phyloP scores from a whole-genome alignment of 2,113 vertebrate genomes.

The Heterotis niloticus region DNA sequence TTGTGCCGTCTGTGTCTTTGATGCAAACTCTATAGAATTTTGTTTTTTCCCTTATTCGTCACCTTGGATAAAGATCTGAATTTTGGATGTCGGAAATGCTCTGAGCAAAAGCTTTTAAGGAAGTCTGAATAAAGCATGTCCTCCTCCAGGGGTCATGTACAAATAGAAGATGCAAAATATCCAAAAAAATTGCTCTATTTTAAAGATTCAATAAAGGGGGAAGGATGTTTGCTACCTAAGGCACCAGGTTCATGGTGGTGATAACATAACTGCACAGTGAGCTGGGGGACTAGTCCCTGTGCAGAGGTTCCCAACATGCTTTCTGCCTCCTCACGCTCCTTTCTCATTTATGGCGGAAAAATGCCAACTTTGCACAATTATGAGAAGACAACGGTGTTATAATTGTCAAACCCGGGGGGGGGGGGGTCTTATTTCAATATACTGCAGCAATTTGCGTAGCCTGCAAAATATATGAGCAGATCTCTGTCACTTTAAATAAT shows the following conservation, averaged over 20 bases:
- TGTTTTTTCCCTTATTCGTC: background rate
- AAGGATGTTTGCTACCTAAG: background rate
- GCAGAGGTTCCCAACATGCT: slow-evolving; percentile 9
- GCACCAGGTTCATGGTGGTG: too few relatives aligned
- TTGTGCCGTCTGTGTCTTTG: background rate
- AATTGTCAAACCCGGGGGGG: slow-evolving; percentile 11
- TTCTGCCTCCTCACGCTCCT: background rate
- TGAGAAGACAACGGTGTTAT: slow-evolving; percentile 12
- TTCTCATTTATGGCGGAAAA: slow-evolving; percentile 21
- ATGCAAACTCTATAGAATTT: background rate
- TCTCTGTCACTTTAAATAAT: slow-evolving; percentile 27
- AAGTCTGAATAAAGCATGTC: slow-evolving; percentile 7
- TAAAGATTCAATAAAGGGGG: background rate
- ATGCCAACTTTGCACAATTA: slow-evolving; percentile 18
- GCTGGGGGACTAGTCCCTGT: background rate
- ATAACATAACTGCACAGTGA: background rate
- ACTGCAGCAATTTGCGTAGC: slow-evolving; percentile 13
- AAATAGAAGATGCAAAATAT: background rate
- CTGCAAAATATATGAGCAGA: slow-evolving; percentile 16
- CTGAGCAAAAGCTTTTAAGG: background rate
- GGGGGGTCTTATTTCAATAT: slow-evolving; percentile 14
- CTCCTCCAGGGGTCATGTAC: background rate
- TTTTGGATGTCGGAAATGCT: background rate
- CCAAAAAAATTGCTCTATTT: too few relatives aligned
- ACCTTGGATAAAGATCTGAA: background rate